These are phyloP conservation scores for Eupristina koningsbergeri DNA, from an alignment of 1,140 invertebrate genomes.

Conservation along the genomic window DNA sequence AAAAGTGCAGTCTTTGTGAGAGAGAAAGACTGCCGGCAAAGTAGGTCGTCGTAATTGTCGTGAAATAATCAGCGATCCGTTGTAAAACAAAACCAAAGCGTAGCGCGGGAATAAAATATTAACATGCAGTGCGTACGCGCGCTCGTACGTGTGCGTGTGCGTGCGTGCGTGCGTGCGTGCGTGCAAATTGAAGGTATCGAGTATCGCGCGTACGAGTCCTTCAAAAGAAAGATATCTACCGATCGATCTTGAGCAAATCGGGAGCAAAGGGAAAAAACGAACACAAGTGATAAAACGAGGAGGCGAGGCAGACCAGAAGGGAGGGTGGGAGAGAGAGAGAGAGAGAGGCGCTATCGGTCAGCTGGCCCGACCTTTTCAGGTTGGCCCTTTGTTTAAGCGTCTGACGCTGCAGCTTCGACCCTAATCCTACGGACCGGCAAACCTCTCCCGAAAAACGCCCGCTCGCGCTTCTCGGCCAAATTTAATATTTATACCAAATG, in stretches of 20 bases:
- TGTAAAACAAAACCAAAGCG: not conserved
- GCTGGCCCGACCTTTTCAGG: conserved; percentile 5
- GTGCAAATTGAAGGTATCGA: conserved; percentile 49
- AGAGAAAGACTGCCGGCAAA: not conserved
- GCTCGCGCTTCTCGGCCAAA: conserved; percentile 19
- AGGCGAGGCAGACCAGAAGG: not conserved
- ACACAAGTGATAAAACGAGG: conserved; percentile 16
- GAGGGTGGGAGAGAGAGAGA: not conserved
- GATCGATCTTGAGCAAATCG: conserved; percentile 48
- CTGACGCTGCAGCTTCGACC: conserved; percentile 46
- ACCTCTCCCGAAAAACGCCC: not conserved
- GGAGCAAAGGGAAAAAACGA: conserved; percentile 7
- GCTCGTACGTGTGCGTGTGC: not conserved
- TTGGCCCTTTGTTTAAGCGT: conserved; percentile 30
- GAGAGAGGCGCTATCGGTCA: conserved; percentile 37
- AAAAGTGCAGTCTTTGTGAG: not conserved
- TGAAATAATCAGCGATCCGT: not conserved
- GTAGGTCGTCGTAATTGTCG: not conserved
- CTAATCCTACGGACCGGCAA: not conserved
- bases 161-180: not conserved
- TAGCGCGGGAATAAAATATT: not conserved
- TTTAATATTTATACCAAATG: conserved; percentile 56
- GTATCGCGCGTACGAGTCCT: conserved; percentile 22
- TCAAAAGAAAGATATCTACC: conserved; percentile 32
- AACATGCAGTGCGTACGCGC: not conserved